A percentile compares a stretch with the other conserved stretches of the same genome.
Conservation (phyloP, 35 echinoderm and acorn worm species). For the Anneissia japonica region DNA sequence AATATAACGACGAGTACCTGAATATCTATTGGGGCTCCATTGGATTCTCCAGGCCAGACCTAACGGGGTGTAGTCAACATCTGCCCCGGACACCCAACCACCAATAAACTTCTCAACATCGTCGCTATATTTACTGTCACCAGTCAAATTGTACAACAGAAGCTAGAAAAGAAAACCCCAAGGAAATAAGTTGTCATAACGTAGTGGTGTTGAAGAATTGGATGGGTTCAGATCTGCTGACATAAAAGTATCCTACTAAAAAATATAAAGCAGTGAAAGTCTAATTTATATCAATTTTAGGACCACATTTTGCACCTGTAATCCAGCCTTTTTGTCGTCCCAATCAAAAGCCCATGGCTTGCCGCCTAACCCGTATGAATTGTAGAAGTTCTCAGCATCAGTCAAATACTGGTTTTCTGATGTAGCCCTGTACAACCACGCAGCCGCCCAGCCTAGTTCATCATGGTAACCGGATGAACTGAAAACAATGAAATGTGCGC, state of each 20-base stretch:
- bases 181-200: background rate
- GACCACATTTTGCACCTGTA: conserved; percentile 50
- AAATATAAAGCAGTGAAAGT: background rate
- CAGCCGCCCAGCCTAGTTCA: conserved; percentile 55
- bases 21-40: conserved; percentile 52
- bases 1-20: too few relatives aligned
- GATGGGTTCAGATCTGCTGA: background rate
- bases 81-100: conserved; percentile 30
- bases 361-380: conserved; percentile 6
- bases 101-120: conserved; percentile 15
- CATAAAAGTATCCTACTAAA: background rate
- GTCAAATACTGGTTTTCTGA: background rate
- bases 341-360: conserved; percentile 61
- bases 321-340: conserved; percentile 62
- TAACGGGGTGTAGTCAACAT: conserved; percentile 42
- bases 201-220: background rate
- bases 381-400: conserved; percentile 11
- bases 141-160: conserved; percentile 42
- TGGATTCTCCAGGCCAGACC: conserved; percentile 63
- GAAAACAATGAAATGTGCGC: background rate
- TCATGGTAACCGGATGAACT: conserved; percentile 60
- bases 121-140: background rate
- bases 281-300: too few relatives aligned
- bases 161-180: too few relatives aligned
- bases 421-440: conserved; percentile 56